Evolutionary conservation across 2,888 invertebrate species (phyloP).

Genomic region (Cataglyphis altisquamis): DNA sequence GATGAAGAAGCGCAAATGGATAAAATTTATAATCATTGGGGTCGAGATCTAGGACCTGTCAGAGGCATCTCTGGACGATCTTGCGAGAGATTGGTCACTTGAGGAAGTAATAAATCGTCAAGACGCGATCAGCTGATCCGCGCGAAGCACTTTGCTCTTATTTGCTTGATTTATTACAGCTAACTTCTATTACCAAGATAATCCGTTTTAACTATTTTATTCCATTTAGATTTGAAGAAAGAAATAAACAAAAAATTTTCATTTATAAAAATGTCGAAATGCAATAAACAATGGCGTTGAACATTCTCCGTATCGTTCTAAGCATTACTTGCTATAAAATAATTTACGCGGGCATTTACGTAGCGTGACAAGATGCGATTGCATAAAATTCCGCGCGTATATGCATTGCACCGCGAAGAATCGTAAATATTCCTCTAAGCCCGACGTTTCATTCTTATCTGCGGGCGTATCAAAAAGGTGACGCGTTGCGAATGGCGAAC

Average conservation of each 20-base stretch:
- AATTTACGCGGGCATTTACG: slow-evolving; percentile 50
- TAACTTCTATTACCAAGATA: slow-evolving; percentile 59
- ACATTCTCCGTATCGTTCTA: slow-evolving; percentile 24
- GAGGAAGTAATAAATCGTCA: slow-evolving; percentile 69
- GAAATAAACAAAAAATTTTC: not conserved
- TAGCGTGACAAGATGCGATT: slow-evolving; percentile 48
- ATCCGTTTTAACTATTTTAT: slow-evolving; percentile 32
- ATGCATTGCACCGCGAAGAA: slow-evolving; percentile 33
- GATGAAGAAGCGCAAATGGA: slow-evolving; percentile 5
- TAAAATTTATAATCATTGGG: slow-evolving; percentile 82
- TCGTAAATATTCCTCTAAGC: slow-evolving; percentile 46
- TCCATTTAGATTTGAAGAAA: not conserved
- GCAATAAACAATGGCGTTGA: not conserved
- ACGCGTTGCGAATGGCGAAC: slow-evolving; percentile 42
- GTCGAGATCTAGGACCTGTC: slow-evolving; percentile 71
- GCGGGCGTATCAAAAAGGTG: slow-evolving; percentile 29
- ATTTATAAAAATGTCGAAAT: not conserved
- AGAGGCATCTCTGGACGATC: slow-evolving; percentile 63
- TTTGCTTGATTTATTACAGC: slow-evolving; percentile 75
- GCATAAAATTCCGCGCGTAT: slow-evolving; percentile 51
- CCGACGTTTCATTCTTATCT: slow-evolving; percentile 56
- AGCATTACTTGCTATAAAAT: slow-evolving; percentile 51
- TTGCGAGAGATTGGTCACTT: slow-evolving; percentile 64
- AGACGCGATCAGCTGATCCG: slow-evolving; percentile 57
- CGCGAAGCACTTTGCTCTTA: slow-evolving; percentile 62